A percentile compares a stretch with the other conserved stretches of the same genome.
Evolutionary conservation across 1,140 invertebrate species (phyloP).

Genomic region (Chironomus striatipennis): DNA sequence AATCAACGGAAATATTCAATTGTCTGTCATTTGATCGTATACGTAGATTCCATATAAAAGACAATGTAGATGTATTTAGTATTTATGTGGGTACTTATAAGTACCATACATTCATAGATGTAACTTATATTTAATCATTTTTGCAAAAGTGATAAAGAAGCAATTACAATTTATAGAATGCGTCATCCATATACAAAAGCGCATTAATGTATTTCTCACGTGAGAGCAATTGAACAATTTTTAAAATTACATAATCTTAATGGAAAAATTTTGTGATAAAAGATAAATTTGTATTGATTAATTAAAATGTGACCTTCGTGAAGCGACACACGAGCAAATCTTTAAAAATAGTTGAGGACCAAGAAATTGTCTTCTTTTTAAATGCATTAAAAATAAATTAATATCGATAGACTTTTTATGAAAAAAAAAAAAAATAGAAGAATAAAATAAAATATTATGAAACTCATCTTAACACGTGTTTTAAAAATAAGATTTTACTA

Average conservation of each 20-base stretch:
- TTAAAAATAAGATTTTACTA: neutral
- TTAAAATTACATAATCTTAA: neutral
- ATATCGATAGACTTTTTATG: no score
- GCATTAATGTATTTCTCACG: neutral
- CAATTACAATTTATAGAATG: neutral
- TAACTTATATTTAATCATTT: neutral
- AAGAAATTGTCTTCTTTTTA: no score
- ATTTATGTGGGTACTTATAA: neutral
- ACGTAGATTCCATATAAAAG: neutral
- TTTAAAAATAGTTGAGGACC: no score
- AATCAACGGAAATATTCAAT: slow-evolving; percentile 3
- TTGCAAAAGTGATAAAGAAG: slow-evolving; percentile 4
- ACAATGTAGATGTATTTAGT: neutral
- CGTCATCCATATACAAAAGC: neutral
- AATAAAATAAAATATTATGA: no score
- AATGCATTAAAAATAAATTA: no score
- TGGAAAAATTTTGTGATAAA: no score
- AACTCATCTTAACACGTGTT: no score
- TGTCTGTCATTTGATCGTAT: neutral
- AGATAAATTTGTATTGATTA: no score
- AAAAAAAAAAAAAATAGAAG: no score
- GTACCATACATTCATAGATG: neutral
- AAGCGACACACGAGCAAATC: no score
- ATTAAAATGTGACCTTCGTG: no score
- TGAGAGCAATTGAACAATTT: neutral